Evolutionary conservation across 1,140 invertebrate genomes (phyloP).

Genomic region (Elysia chlorotica): DNA sequence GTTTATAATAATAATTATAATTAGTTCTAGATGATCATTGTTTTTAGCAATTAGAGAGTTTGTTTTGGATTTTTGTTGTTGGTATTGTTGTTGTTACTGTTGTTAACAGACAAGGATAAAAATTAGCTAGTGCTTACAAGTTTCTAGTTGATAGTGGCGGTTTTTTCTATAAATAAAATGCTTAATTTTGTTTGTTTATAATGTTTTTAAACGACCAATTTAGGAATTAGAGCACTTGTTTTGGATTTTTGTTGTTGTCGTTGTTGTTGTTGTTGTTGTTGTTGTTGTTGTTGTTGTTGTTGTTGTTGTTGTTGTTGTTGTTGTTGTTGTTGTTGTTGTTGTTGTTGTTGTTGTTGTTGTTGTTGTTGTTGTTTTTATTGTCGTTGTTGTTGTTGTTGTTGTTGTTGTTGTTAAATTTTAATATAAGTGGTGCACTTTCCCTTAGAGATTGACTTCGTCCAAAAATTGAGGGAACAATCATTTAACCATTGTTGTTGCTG

Average conservation of each 20-base stretch:
- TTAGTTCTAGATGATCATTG: too few relatives aligned
- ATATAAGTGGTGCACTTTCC: neutral
- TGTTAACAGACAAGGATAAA: too few relatives aligned
- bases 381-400: neutral
- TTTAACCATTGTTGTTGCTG: too few relatives aligned
- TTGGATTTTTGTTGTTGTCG: neutral
- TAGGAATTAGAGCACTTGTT: neutral
- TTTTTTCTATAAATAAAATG: neutral
- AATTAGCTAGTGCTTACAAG: too few relatives aligned
- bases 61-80: too few relatives aligned
- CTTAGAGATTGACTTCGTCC: neutral
- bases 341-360: neutral
- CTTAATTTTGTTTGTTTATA: too few relatives aligned
- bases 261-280: neutral
- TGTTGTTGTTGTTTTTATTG: neutral
- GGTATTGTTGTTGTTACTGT: too few relatives aligned
- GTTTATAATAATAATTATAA: too few relatives aligned
- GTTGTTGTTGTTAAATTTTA: neutral
- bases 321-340: neutral
- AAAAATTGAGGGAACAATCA: too few relatives aligned
- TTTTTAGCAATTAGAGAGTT: too few relatives aligned
- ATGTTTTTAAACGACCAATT: neutral
- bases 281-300: neutral
- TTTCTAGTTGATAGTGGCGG: neutral
- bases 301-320: neutral